Conservation (phyloP, 2,113 vertebrate genomes). For the Rhea pennata region DNA sequence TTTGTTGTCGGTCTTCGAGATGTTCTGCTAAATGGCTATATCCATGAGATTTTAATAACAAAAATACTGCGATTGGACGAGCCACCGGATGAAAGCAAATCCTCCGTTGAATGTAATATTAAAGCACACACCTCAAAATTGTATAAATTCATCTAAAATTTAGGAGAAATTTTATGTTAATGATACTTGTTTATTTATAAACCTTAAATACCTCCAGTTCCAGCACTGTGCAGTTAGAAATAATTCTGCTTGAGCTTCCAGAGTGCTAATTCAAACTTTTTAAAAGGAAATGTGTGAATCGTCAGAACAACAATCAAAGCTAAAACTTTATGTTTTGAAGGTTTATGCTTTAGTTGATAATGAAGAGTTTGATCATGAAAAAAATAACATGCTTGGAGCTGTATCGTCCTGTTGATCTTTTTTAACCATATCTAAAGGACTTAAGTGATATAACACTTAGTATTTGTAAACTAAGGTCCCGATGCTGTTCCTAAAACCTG, state of each 20-base stretch:
- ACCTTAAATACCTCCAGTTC: neutral
- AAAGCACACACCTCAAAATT: neutral
- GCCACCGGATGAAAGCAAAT: neutral
- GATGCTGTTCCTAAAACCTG: fast-evolving
- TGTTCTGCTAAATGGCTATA: neutral
- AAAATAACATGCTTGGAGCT: neutral
- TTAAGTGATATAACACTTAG: neutral
- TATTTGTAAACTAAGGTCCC: neutral
- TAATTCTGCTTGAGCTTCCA: neutral
- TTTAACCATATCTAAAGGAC: fast-evolving
- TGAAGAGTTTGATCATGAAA: neutral
- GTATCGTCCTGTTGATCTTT: neutral
- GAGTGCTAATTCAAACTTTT: neutral
- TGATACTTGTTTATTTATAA: neutral
- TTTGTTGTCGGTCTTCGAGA: neutral
- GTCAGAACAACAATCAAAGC: neutral
- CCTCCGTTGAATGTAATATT: neutral
- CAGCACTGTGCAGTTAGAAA: neutral
- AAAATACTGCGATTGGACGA: neutral
- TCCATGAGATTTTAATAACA: neutral
- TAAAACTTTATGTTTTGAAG: neutral
- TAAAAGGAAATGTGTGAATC: neutral
- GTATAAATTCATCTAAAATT: neutral
- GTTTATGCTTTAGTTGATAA: neutral
- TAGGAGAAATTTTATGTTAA: neutral